Conservation (phyloP, 2,113 vertebrate species). For the Mus spicilegus region DNA sequence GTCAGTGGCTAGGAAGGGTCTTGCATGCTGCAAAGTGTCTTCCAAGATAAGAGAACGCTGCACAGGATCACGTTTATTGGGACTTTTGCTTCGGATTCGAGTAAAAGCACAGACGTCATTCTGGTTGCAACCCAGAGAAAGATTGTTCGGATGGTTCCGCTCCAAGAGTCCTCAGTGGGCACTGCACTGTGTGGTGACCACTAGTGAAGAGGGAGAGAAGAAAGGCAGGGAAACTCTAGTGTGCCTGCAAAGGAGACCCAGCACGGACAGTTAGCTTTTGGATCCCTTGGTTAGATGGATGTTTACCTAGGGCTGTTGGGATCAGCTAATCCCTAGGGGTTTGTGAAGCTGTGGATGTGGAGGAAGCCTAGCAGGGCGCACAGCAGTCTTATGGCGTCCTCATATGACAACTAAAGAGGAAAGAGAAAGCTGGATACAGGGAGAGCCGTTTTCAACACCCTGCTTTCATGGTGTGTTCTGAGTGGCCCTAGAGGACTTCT, state of each 20-base stretch:
- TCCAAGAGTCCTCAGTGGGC: background rate
- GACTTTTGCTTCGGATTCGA: background rate
- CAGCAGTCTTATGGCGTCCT: background rate
- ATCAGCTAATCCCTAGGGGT: constrained; percentile 48
- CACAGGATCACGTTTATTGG: background rate
- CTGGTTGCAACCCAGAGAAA: background rate
- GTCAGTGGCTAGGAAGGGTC: background rate
- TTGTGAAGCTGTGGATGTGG: background rate
- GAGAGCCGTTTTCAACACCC: background rate
- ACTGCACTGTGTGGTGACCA: background rate
- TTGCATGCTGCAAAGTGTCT: background rate
- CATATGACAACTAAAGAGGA: background rate
- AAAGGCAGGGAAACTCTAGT: background rate
- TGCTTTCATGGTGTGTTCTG: background rate
- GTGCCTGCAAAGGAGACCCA: background rate
- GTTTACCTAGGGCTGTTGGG: constrained; percentile 46
- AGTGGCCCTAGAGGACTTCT: background rate
- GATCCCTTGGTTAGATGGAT: background rate
- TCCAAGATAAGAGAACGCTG: background rate
- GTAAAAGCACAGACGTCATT: background rate
- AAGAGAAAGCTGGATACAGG: background rate
- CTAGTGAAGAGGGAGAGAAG: background rate
- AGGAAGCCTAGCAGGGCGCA: background rate
- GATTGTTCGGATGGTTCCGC: background rate
- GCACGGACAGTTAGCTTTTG: background rate